phyloP scores from a whole-genome alignment of 2,797 vertebrate species.

The Acipenser ruthenus region DNA sequence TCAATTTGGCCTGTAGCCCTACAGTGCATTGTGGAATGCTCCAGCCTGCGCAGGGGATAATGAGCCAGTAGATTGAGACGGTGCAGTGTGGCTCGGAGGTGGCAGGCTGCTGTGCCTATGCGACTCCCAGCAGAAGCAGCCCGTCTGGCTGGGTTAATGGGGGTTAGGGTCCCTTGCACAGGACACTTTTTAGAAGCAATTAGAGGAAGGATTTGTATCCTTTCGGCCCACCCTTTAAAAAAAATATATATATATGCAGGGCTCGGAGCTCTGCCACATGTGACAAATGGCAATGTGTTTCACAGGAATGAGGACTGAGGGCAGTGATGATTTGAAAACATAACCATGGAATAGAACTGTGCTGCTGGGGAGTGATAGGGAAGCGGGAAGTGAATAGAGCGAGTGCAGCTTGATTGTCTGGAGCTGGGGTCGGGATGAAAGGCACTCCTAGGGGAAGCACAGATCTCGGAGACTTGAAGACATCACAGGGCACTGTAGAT shows the following conservation, averaged over 20 bases:
- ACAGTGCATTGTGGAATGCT: constrained; percentile 84
- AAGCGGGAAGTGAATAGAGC: constrained; percentile 31
- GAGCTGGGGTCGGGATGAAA: constrained; percentile 34
- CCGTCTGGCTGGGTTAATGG: constrained; percentile 83
- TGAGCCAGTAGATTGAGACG: constrained; percentile 88
- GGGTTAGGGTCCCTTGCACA: constrained; percentile 81
- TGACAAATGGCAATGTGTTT: constrained; percentile 60
- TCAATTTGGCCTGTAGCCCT: constrained; percentile 93
- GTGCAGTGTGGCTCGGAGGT: constrained; percentile 65
- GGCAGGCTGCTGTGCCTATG: constrained; percentile 41
- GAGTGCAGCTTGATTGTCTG: constrained; percentile 39
- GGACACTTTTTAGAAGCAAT: constrained; percentile 87
- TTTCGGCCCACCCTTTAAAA: constrained; percentile 42
- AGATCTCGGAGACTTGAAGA: constrained; percentile 13
- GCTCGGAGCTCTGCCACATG: constrained; percentile 23
- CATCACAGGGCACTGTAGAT: no score
- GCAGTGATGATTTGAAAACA: constrained; percentile 54
- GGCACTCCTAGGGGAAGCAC: constrained; percentile 25
- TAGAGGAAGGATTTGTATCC: constrained; percentile 87
- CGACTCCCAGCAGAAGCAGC: constrained; percentile 53
- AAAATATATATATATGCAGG: constrained; percentile 22
- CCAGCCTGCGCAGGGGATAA: constrained; percentile 80
- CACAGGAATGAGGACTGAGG: constrained; percentile 68
- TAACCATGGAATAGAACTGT: constrained; percentile 55
- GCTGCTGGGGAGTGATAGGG: constrained; percentile 44